Evolutionary conservation across 2,797 vertebrate genomes (phyloP).

Genomic region (Lithobates sylvaticus): DNA sequence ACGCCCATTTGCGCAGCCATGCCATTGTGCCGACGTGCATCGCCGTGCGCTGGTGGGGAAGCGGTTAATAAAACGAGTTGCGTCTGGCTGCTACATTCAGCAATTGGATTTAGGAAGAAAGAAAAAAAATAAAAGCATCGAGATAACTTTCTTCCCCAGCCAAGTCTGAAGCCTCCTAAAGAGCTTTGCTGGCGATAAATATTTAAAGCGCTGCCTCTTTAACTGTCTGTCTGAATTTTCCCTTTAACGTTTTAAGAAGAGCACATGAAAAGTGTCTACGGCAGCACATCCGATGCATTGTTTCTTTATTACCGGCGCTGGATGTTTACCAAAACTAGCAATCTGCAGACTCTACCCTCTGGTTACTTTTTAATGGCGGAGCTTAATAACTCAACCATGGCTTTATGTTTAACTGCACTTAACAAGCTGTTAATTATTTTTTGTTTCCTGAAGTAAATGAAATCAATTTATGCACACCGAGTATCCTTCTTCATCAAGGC

Average conservation of each 20-base stretch:
- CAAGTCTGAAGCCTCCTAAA: slow-evolving; percentile 30
- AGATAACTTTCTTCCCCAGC: background rate
- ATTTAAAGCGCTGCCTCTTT: slow-evolving; percentile 44
- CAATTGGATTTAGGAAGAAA: background rate
- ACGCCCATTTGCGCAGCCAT: too few species aligned
- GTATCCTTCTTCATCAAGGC: slow-evolving; percentile 48
- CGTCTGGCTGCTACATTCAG: background rate
- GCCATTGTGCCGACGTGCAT: too few species aligned
- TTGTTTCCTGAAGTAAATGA: slow-evolving; percentile 35
- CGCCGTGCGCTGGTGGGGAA: too few species aligned
- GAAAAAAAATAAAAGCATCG: background rate
- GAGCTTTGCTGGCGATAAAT: slow-evolving; percentile 47
- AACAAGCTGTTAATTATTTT: slow-evolving; percentile 54
- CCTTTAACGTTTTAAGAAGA: slow-evolving; percentile 16
- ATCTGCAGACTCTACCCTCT: slow-evolving; percentile 39
- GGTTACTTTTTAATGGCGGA: slow-evolving; percentile 44
- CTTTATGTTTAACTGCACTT: slow-evolving; percentile 39
- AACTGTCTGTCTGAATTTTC: slow-evolving; percentile 43
- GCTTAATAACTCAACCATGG: background rate
- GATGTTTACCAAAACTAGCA: slow-evolving; percentile 42
- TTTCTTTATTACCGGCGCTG: slow-evolving; percentile 39
- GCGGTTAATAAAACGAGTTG: background rate
- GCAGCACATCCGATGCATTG: slow-evolving; percentile 30
- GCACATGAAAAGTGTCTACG: slow-evolving; percentile 39
- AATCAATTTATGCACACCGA: slow-evolving; percentile 35